phyloP scores from a whole-genome alignment of 2,113 vertebrate genomes.

The Hipposideros armiger region DNA sequence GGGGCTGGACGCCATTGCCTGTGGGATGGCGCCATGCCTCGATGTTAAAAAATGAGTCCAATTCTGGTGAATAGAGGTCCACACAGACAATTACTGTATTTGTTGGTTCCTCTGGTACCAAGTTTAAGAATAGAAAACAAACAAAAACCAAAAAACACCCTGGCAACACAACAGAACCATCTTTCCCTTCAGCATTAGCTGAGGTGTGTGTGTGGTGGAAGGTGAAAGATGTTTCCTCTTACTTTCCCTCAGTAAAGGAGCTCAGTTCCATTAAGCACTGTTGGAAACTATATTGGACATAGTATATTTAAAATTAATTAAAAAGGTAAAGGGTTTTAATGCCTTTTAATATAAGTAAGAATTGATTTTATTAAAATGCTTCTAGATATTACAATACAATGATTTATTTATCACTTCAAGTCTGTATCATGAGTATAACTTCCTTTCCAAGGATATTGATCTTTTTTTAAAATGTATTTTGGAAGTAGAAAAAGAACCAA shows the following conservation, averaged over 20 bases:
- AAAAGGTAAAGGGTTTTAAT: conserved; percentile 54
- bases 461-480: conserved; percentile 64
- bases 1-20: neutral
- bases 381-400: conserved; percentile 90
- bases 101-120: conserved; percentile 46
- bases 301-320: conserved; percentile 61
- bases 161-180: conserved; percentile 6
- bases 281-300: neutral
- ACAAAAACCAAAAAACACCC: neutral
- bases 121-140: neutral
- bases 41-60: conserved; percentile 46
- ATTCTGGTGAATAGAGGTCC: conserved; percentile 31
- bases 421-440: conserved; percentile 84
- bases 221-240: neutral
- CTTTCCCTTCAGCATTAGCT: neutral
- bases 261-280: neutral
- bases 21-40: neutral
- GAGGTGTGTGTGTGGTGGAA: neutral
- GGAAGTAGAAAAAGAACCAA: conserved; percentile 71
- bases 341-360: conserved; percentile 53
- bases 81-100: conserved; percentile 20
- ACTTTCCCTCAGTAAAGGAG: neutral
- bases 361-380: conserved; percentile 55
- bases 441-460: conserved; percentile 71
- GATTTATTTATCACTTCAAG: conserved; percentile 95